Base-by-base conservation (phyloP, 2,888 invertebrate species). In the Cordilura impudica region DNA sequence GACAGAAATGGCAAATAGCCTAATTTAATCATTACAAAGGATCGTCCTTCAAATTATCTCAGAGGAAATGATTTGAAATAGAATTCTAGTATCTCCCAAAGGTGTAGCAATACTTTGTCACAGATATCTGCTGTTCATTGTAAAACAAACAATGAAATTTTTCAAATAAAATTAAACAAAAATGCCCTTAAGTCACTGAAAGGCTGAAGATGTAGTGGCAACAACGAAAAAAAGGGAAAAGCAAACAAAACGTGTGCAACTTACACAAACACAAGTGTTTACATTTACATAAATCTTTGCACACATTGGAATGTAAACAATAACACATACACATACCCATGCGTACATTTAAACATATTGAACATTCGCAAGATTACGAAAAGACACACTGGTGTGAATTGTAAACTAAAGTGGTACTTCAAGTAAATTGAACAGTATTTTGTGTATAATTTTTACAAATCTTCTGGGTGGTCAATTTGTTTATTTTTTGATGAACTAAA, bases 261-360 rank as follows among this genome's bases (percentile, higher is more conserved):
- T 23, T 39, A 65, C 21, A 53, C 23, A 8, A 65, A 12, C 12
- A 65, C 35, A 65, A 65, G 23, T 65, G 65, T 65, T 65, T 65
- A 65, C 21, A 51, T 53, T 65, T 65, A 16, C 35, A 65, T 53
- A 65, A 65, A 51, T 23, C 14, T 39, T n/a, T 21, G 14, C 16
- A 23, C 14, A 12, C 31, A 19, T 23, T 7, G 14, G 51, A 19
- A 18, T 0, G 31, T 47, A 14, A 10, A 19, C 18, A n/a, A 21
- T 2, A 18, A 47, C 61, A 61, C 19, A 47, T n/a, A n/a, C 5
- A 47, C 45, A 39, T 6, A 56, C n/a, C n/a, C n/a, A n/a, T n/a
- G n/a, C n/a, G n/a, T n/a, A n/a, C n/a, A n/a, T n/a, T n/a, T n/a
- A n/a, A n/a, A n/a, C n/a, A n/a, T n/a, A n/a, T n/a, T n/a, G n/a